Evolutionary conservation across 2,797 vertebrate species (phyloP).

Genomic region (Scomberomorus guttatus): DNA sequence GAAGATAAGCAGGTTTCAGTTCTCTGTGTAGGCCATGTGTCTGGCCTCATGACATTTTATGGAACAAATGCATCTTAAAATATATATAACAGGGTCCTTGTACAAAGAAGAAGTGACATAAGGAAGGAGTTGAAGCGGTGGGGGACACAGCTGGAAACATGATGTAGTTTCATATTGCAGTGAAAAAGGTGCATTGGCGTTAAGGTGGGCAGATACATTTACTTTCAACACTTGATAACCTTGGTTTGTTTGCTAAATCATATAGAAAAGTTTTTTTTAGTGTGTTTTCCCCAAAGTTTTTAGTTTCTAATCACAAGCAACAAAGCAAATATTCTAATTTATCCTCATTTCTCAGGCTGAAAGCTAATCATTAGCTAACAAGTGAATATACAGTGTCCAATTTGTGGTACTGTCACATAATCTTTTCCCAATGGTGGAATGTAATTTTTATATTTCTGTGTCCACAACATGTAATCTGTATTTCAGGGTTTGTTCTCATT

Average conservation of each 20-base stretch:
- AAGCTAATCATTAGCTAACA: conserved; percentile 47
- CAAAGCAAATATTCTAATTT: conserved; percentile 46
- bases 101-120: not conserved
- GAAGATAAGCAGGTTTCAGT: conserved; percentile 3
- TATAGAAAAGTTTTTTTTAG: not conserved
- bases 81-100: not conserved
- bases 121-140: not conserved
- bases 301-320: conserved; percentile 30
- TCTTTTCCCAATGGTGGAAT: conserved; percentile 32
- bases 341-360: conserved; percentile 47
- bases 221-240: not conserved
- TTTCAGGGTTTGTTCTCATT: conserved; percentile 7
- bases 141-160: conserved; percentile 3
- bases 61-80: conserved; percentile 7
- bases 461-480: not conserved
- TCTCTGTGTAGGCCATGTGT: not conserved
- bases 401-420: conserved; percentile 54
- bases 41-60: conserved; percentile 8
- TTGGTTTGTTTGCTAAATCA: conserved; percentile 13
- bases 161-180: not conserved
- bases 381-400: conserved; percentile 43
- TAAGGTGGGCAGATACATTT: not conserved
- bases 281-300: conserved; percentile 11
- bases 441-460: conserved; percentile 4
- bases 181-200: conserved; percentile 1